A percentile compares a stretch with the other conserved stretches of the same genome.
phyloP scores from a whole-genome alignment of 2,113 vertebrate genomes.

The Oncorhynchus gorbuscha region DNA sequence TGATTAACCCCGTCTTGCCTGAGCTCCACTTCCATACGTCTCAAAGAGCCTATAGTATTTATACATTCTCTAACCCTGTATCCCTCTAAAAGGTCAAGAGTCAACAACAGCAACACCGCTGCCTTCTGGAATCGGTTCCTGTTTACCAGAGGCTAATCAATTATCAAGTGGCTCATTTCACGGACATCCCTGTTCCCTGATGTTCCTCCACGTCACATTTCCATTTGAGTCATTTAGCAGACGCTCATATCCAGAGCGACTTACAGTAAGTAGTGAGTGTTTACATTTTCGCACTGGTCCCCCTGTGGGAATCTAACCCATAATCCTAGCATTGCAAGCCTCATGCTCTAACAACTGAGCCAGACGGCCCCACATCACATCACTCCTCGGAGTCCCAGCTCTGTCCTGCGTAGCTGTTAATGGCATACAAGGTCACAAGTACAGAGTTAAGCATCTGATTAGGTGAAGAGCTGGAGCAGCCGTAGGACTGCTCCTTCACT shows the following conservation, averaged over 20 bases:
- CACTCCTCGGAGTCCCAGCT: slow-evolving; percentile 26
- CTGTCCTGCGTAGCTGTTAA: slow-evolving; percentile 68
- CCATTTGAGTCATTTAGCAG: no score
- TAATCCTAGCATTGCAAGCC: no score
- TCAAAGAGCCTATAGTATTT: neutral
- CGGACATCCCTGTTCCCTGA: slow-evolving; percentile 43
- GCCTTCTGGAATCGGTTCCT: slow-evolving; percentile 54
- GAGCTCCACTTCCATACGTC: neutral
- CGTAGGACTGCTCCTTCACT: slow-evolving; percentile 24
- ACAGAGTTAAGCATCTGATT: slow-evolving; percentile 72
- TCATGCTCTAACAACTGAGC: no score
- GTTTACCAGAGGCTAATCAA: slow-evolving; percentile 75
- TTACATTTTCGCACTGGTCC: no score
- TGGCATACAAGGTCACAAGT: slow-evolving; percentile 73
- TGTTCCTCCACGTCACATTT: slow-evolving; percentile 70
- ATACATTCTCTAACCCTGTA: neutral
- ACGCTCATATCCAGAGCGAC: no score
- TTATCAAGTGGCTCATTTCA: slow-evolving; percentile 75
- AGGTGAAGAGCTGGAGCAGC: slow-evolving; percentile 57
- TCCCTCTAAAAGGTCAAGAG: slow-evolving; percentile 44
- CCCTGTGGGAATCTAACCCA: no score
- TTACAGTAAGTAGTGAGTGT: no score
- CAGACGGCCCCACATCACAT: slow-evolving; percentile 16
- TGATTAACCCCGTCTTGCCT: neutral
- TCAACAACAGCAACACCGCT: slow-evolving; percentile 42